Conservation (phyloP, 2,113 vertebrate genomes). For the Macrotis lagotis region DNA sequence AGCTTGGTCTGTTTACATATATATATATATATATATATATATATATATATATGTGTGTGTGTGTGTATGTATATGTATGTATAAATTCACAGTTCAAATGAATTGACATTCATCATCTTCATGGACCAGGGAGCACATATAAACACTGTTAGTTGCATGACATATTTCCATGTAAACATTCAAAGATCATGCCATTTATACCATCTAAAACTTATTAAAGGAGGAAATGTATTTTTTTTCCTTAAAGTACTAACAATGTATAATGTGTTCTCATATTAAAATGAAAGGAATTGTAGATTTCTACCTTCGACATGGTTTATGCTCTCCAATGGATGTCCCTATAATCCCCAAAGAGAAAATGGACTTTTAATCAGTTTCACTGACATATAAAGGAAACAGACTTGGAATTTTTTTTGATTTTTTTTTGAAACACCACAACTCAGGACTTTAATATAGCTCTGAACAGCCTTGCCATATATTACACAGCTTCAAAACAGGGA, state of each 20-base stretch:
- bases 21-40: too few relatives aligned
- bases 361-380: conserved; percentile 28
- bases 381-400: conserved; percentile 21
- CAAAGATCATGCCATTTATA: conserved; percentile 58
- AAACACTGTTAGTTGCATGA: conserved; percentile 47
- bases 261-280: conserved; percentile 25
- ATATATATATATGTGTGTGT: too few relatives aligned
- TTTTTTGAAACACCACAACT: conserved; percentile 55
- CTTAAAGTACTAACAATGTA: conserved; percentile 38
- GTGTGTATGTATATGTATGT: too few relatives aligned
- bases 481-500: conserved; percentile 49
- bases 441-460: conserved; percentile 46
- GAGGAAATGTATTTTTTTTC: conserved; percentile 2
- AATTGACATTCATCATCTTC: conserved; percentile 47
- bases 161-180: conserved; percentile 47
- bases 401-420: conserved; percentile 58
- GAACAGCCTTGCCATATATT: conserved; percentile 47
- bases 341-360: not conserved
- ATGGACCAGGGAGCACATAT: conserved; percentile 28
- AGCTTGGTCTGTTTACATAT: conserved; percentile 6
- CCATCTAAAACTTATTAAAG: conserved; percentile 53
- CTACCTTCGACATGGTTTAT: conserved; percentile 4
- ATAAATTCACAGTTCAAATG: conserved; percentile 54
- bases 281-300: conserved; percentile 1
- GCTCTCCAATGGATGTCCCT: not conserved